Evolutionary conservation across 2,888 invertebrate species (phyloP).

Genomic region (Crepidodera aurea): DNA sequence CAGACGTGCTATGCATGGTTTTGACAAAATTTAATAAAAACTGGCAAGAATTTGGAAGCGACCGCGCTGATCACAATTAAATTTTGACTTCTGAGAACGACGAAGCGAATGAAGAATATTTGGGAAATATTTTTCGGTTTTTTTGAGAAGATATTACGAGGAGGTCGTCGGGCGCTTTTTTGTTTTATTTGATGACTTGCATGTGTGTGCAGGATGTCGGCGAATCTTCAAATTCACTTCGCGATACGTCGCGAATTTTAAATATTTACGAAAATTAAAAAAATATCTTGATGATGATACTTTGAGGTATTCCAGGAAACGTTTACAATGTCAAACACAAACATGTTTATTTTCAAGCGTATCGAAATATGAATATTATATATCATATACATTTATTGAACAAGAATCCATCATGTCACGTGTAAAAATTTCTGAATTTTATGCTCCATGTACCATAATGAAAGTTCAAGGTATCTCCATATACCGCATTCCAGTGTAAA

Average conservation of each 20-base stretch:
- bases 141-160: slow-evolving; percentile 3
- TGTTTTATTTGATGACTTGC: slow-evolving; percentile 7
- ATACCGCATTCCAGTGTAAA: no score
- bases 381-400: no score
- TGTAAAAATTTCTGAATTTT: no score
- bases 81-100: slow-evolving; percentile 49
- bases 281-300: no score
- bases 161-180: background rate
- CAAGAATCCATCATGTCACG: no score
- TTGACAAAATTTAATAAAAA: slow-evolving; percentile 56
- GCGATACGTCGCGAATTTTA: slow-evolving; percentile 8
- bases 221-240: slow-evolving; percentile 4
- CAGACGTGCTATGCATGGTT: slow-evolving; percentile 53
- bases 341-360: no score
- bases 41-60: slow-evolving; percentile 50
- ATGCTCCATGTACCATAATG: no score
- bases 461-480: no score
- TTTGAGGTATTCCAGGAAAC: no score
- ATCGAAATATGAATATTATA: no score
- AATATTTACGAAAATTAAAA: slow-evolving; percentile 6
- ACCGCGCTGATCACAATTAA: slow-evolving; percentile 48
- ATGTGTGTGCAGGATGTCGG: slow-evolving; percentile 13
- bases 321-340: no score
- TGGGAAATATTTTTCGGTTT: slow-evolving; percentile 15
- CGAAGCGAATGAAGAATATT: slow-evolving; percentile 7